Base-by-base conservation (phyloP, 2,888 invertebrate species). In the Epinotia brunnichana region DNA sequence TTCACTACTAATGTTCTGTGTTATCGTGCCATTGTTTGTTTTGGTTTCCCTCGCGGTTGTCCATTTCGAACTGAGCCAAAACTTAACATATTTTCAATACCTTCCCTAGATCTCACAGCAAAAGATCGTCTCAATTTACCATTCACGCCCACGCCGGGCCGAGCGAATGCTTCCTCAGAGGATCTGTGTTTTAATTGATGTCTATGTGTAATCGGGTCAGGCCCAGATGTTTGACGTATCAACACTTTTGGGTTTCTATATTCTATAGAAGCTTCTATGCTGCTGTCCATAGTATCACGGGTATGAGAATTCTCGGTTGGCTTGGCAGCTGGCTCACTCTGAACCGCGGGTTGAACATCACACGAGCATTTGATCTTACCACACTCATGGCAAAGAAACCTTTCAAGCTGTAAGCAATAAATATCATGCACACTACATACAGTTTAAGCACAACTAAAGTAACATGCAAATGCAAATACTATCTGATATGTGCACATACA, bases 381-480 rank as follows among this genome's bases (percentile, higher is more conserved):
- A 94, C 95, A 95, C 84, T 95, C 94, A 90, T 94, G 94, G 94
- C 95, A 95, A 94, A 95, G 94, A 95, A 95, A 95, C 91, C 95
- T 95, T 94, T 95, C 95, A 94, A 95, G 95, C 95, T 95, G 95
- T 85, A 95, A 94, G 94, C 94, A 94, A 92, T 94, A 94, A 94
- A 94, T 86, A 85, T 89, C 94, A 94, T 94, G 93, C 94, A 89
- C 80, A 90, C 93, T 92, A 92, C 90, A 87, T 84, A 85, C 87
- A 89, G 82, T 77, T 80, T 76, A 78, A 77, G 81, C 76, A 82
- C 87, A 84, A 86, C 83, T 56, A 72, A 61, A 61, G 62, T 48
- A 68, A 48, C 91, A 90, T 91, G 91, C 92, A 84, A 81, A 44
- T 66, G 64, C 69, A 61, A 71, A 24, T 62, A 15, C 4, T 54